A percentile compares a stretch with the other conserved stretches of the same genome.
These are phyloP conservation scores for Sternotherus odoratus DNA, from an alignment of 2,797 vertebrate genomes.

Conservation along the genomic window DNA sequence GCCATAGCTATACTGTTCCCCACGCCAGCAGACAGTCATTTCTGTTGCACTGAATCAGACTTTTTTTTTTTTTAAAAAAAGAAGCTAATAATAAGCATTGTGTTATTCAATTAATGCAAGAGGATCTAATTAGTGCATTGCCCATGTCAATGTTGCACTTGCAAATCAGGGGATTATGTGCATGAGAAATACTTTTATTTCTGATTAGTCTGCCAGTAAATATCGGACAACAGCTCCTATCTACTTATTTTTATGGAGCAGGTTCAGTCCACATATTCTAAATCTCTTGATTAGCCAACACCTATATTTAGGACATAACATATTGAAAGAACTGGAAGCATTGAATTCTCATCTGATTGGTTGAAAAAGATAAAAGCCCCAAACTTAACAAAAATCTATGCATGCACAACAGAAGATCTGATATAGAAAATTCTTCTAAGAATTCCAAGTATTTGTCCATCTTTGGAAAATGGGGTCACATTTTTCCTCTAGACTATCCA, in stretches of 20 bases:
- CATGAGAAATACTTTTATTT: neutral
- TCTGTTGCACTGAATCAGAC: neutral
- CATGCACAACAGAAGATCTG: neutral
- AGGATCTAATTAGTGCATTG: neutral
- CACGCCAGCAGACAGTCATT: neutral
- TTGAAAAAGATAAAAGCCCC: neutral
- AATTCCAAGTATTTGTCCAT: neutral
- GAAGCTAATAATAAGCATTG: neutral
- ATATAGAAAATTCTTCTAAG: neutral
- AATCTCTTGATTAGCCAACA: neutral
- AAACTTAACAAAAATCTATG: neutral
- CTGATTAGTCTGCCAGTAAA: neutral
- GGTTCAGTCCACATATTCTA: neutral
- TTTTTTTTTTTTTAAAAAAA: neutral
- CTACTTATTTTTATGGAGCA: neutral
- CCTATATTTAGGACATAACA: neutral
- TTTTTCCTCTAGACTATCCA: neutral
- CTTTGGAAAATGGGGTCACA: neutral
- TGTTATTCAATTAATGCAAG: accelerated
- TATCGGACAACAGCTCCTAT: neutral
- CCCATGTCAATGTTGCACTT: neutral
- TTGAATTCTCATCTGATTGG: neutral
- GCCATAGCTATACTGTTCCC: neutral
- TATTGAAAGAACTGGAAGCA: neutral
- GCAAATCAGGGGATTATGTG: neutral